phyloP scores from a whole-genome alignment of 2,888 invertebrate genomes.

The Philopedon plagiatum region DNA sequence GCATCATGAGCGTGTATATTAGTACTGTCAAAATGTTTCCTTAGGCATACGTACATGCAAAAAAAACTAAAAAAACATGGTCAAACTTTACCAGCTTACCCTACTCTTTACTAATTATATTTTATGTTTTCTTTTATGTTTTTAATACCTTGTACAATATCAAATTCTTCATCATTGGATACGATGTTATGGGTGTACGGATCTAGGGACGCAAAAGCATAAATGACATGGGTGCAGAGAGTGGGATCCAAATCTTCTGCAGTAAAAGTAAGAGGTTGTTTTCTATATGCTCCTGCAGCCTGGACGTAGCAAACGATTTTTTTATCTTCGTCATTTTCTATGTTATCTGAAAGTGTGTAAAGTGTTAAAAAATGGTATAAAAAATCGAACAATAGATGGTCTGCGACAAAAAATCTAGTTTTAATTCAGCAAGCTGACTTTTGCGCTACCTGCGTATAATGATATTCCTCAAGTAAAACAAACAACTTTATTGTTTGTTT shows the following conservation, averaged over 20 bases:
- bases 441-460: too few relatives aligned
- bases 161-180: slow-evolving; percentile 79
- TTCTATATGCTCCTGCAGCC: slow-evolving; percentile 77
- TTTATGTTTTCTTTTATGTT: not conserved
- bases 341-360: slow-evolving; percentile 13
- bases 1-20: too few relatives aligned
- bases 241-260: slow-evolving; percentile 76
- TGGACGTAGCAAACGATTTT: slow-evolving; percentile 80
- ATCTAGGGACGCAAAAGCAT: slow-evolving; percentile 80
- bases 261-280: slow-evolving; percentile 77
- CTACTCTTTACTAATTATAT: not conserved
- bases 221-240: slow-evolving; percentile 82
- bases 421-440: too few relatives aligned
- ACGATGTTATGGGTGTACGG: slow-evolving; percentile 75
- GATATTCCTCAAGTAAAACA: too few relatives aligned
- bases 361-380: not conserved
- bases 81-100: too few relatives aligned
- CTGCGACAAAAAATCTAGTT: too few relatives aligned
- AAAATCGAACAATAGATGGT: too few relatives aligned
- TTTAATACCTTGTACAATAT: slow-evolving; percentile 79
- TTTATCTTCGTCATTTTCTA: slow-evolving; percentile 56
- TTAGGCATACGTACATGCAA: too few relatives aligned
- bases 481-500: too few relatives aligned
- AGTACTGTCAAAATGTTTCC: too few relatives aligned
- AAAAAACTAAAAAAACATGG: too few relatives aligned